These are phyloP conservation scores for Threskiornis aethiopicus DNA, from an alignment of 2,797 vertebrate genomes.

Conservation along the genomic window DNA sequence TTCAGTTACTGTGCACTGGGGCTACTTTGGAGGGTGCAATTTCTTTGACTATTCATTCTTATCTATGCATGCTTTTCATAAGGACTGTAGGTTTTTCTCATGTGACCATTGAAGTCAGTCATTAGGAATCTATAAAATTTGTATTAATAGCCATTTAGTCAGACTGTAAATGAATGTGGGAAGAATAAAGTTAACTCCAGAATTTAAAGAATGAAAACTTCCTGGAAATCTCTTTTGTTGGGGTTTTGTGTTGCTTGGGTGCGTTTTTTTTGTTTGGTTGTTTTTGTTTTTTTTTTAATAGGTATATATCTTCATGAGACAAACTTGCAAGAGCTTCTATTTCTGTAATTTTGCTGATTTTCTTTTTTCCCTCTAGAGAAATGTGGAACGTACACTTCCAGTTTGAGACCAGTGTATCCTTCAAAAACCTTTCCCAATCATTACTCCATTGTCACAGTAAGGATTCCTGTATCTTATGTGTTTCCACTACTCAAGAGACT, in stretches of 20 bases:
- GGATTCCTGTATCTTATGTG: neutral
- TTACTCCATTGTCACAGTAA: conserved; percentile 95
- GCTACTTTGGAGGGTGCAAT: neutral
- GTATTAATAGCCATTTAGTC: neutral
- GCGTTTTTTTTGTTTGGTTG: too few relatives aligned
- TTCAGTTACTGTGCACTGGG: neutral
- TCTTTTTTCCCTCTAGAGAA: conserved; percentile 74
- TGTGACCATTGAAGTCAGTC: neutral
- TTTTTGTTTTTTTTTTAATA: neutral
- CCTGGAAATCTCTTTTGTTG: neutral
- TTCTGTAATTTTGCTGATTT: conserved; percentile 7
- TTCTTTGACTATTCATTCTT: neutral
- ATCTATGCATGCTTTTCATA: neutral
- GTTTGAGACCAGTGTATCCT: conserved; percentile 91
- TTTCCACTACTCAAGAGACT: neutral
- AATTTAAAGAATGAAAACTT: neutral
- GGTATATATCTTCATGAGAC: neutral
- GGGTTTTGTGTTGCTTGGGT: neutral
- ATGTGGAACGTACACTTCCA: conserved; percentile 82
- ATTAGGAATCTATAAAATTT: neutral
- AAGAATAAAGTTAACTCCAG: neutral
- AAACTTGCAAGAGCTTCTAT: neutral
- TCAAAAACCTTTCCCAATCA: conserved; percentile 99
- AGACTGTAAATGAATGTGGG: neutral
- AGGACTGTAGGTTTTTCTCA: neutral